Evolutionary conservation across 2,797 vertebrate species (phyloP).

Genomic region (Pampus argenteus): DNA sequence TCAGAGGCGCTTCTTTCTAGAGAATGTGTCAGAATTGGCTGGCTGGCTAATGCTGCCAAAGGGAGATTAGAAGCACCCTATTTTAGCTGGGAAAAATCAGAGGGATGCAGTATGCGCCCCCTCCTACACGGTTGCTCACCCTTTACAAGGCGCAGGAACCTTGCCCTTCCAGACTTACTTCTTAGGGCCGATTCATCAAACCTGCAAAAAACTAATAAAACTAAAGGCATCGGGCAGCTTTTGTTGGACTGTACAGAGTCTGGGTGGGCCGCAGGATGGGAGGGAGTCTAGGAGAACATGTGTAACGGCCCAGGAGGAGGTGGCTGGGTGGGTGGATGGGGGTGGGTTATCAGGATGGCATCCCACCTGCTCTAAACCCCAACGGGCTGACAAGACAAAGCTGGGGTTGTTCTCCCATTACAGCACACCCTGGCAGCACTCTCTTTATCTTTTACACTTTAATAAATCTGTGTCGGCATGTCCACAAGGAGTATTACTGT

Average conservation of each 20-base stretch:
- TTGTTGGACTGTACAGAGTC: slow-evolving; percentile 50
- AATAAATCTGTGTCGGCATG: slow-evolving; percentile 57
- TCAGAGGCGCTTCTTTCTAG: slow-evolving; percentile 83
- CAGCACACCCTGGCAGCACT: slow-evolving; percentile 30
- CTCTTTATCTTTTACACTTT: slow-evolving; percentile 71
- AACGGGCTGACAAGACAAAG: slow-evolving; percentile 60
- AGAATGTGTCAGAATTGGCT: slow-evolving; percentile 86
- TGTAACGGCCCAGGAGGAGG: neutral
- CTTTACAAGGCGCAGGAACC: slow-evolving; percentile 63
- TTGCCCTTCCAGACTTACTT: slow-evolving; percentile 58
- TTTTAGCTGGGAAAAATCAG: slow-evolving; percentile 87
- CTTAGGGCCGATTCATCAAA: slow-evolving; percentile 40
- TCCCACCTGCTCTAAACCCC: slow-evolving; percentile 71
- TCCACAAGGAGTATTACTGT: slow-evolving; percentile 58
- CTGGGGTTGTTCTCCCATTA: slow-evolving; percentile 55
- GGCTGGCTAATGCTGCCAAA: slow-evolving; percentile 77
- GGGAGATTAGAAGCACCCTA: slow-evolving; percentile 85
- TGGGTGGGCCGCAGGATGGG: slow-evolving; percentile 50
- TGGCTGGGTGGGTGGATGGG: no score
- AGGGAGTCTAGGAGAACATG: slow-evolving; percentile 22
- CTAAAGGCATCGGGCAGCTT: slow-evolving; percentile 37
- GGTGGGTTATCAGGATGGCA: slow-evolving; percentile 29
- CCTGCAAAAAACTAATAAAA: slow-evolving; percentile 48
- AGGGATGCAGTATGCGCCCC: slow-evolving; percentile 59
- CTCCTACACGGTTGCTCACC: slow-evolving; percentile 28